A percentile compares a stretch with the other conserved stretches of the same genome.
Conservation (phyloP, 35 echinoderm and acorn worm species). For the Heliocidaris erythrogramma region DNA sequence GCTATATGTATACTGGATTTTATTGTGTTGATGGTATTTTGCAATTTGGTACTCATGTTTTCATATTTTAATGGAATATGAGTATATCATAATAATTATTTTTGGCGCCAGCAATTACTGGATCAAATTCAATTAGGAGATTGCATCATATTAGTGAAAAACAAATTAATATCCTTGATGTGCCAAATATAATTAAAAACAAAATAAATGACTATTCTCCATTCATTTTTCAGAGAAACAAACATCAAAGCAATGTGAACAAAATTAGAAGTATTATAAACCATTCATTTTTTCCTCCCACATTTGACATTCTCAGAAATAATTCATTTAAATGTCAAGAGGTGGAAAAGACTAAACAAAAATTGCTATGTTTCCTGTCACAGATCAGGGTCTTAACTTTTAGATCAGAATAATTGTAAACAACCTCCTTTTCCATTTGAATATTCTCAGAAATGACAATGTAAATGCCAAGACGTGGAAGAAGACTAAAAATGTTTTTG, state of each 20-base stretch:
- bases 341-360: too few relatives aligned
- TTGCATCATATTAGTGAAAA: neutral
- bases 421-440: too few relatives aligned
- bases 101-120: neutral
- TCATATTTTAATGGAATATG: neutral
- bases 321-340: too few relatives aligned
- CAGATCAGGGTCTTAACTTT: too few relatives aligned
- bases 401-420: too few relatives aligned
- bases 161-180: neutral
- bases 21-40: neutral
- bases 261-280: too few relatives aligned
- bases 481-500: too few relatives aligned
- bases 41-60: neutral
- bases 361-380: too few relatives aligned
- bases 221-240: neutral
- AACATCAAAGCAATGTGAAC: neutral
- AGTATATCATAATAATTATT: neutral
- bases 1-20: neutral
- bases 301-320: too few relatives aligned
- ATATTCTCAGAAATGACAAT: too few relatives aligned
- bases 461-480: too few relatives aligned
- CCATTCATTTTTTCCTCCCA: too few relatives aligned
- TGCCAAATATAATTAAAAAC: neutral
- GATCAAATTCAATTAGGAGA: neutral
- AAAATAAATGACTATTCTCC: neutral